Percentiles rank a stretch among this genome's conserved stretches.
Evolutionary conservation across 2,113 vertebrate genomes (phyloP).

Genomic region (Lepidothrix coronata): DNA sequence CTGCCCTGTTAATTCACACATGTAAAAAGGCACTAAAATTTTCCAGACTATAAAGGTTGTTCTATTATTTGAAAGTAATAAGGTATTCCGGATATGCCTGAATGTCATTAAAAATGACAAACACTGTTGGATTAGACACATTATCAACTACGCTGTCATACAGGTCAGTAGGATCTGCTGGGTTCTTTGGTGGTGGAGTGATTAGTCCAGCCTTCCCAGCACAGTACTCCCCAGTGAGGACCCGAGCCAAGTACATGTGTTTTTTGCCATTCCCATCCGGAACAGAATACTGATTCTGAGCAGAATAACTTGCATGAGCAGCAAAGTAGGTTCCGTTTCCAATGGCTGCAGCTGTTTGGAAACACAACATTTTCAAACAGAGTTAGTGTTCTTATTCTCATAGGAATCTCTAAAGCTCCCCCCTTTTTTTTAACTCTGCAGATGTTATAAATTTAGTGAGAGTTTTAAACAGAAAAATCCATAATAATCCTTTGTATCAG

Average conservation of each 20-base stretch:
- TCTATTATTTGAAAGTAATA: slow-evolving; percentile 76
- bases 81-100: slow-evolving; percentile 87
- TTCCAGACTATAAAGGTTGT: neutral
- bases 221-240: slow-evolving; percentile 79
- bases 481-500: neutral
- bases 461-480: neutral
- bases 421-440: neutral
- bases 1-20: neutral
- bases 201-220: neutral
- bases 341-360: slow-evolving; percentile 63
- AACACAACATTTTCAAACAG: neutral
- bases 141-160: slow-evolving; percentile 82
- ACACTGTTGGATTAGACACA: slow-evolving; percentile 40
- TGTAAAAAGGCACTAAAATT: neutral
- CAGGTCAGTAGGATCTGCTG: neutral
- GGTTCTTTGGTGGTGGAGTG: slow-evolving; percentile 68
- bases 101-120: slow-evolving; percentile 81
- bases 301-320: slow-evolving; percentile 75
- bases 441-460: neutral
- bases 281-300: slow-evolving; percentile 61
- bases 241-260: slow-evolving; percentile 79
- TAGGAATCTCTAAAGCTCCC: neutral
- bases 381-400: neutral
- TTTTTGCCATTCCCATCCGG: slow-evolving; percentile 64
- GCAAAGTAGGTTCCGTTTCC: slow-evolving; percentile 88